Percentiles rank a stretch among this genome's conserved stretches.
These are phyloP conservation scores for Cyphomyrus discorhynchus DNA, from an alignment of 2,113 vertebrate species.

Conservation along the genomic window DNA sequence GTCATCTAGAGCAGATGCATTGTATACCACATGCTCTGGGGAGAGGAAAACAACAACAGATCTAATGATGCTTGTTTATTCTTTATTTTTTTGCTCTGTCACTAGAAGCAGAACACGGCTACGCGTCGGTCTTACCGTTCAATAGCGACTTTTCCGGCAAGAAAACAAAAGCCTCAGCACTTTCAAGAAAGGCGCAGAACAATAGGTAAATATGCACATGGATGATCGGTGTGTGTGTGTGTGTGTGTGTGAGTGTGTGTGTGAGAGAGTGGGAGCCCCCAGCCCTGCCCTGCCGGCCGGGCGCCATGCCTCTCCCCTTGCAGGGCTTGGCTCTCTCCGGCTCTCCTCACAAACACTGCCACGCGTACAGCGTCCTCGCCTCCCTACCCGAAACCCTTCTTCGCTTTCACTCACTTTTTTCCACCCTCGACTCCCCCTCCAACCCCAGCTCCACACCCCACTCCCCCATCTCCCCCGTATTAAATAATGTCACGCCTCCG, in stretches of 20 bases:
- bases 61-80: neutral
- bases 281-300: neutral
- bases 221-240: neutral
- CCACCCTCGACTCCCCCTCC: neutral
- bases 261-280: neutral
- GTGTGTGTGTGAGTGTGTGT: neutral
- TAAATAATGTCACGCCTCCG: neutral
- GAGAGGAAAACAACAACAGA: neutral
- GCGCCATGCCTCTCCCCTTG: conserved; percentile 57
- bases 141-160: conserved; percentile 86
- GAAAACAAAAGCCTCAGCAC: conserved; percentile 84
- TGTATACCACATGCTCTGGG: neutral
- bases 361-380: conserved; percentile 78
- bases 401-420: conserved; percentile 1
- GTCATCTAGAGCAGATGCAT: neutral
- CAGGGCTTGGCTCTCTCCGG: conserved; percentile 75
- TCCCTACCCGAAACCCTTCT: neutral
- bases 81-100: conserved; percentile 52
- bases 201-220: conserved; percentile 75
- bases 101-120: conserved; percentile 95
- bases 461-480: neutral
- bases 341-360: conserved; percentile 81
- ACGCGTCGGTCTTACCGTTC: conserved; percentile 92
- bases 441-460: neutral
- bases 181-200: conserved; percentile 85